phyloP scores from a whole-genome alignment of 2,797 vertebrate species.

The Emydoidea blandingii region DNA sequence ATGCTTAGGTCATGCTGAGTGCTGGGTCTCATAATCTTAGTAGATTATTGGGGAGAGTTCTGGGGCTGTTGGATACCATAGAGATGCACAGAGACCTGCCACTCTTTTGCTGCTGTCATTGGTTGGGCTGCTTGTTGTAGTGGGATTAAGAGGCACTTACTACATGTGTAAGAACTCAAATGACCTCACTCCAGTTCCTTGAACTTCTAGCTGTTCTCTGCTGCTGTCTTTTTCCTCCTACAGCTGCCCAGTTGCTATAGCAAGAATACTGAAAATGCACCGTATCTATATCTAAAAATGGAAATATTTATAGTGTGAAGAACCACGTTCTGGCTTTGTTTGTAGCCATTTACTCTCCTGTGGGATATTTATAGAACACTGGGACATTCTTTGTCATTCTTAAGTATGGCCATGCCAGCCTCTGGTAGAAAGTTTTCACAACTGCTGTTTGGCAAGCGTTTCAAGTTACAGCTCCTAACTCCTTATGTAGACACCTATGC shows the following conservation, averaged over 20 bases:
- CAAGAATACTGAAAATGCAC: background rate
- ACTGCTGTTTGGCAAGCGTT: accelerated
- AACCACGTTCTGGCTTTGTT: background rate
- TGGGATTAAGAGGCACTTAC: background rate
- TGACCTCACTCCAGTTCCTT: background rate
- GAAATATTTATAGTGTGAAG: background rate
- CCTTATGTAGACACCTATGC: accelerated
- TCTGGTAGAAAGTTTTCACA: background rate
- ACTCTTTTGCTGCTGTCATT: background rate
- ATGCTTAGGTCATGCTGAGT: background rate
- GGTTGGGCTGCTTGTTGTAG: background rate
- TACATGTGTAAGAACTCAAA: background rate
- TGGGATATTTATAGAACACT: background rate
- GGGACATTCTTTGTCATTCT: background rate
- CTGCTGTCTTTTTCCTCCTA: background rate
- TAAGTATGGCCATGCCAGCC: background rate
- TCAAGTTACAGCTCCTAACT: background rate
- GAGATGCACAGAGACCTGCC: background rate
- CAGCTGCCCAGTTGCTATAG: background rate
- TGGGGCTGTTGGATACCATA: background rate
- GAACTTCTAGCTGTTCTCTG: background rate
- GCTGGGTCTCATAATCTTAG: background rate
- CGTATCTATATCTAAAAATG: accelerated
- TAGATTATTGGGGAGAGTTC: background rate
- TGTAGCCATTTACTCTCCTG: background rate